Base-by-base conservation (phyloP, 2,888 invertebrate genomes). In the Drosophila sordidula region DNA sequence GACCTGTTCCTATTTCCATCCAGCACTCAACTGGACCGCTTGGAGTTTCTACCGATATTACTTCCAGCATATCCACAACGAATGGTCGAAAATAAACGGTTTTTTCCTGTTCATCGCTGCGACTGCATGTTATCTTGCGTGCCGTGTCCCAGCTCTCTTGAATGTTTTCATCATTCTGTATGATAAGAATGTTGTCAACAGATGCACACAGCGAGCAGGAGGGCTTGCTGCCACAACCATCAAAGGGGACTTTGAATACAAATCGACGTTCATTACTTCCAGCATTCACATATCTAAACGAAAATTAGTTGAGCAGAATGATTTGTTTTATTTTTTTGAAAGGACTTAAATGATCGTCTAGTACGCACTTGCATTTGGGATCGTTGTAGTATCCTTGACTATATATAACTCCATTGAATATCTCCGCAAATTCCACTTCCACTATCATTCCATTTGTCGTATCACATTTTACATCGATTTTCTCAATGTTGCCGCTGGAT, bases 1-100 rank as follows among this genome's bases (percentile, higher is more conserved):
- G 93, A 85, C 96, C 96, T 75, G 93, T 93, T 80, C 95, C 95
- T 66, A 96, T 95, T 76, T 96, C 95, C 95, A 96, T 96, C 95
- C 95, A 96, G 91, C 95, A 95, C 80, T 95, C 95, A 0, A 96
- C 94, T 0, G 94, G 94, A 4, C 95, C 95, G 12, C 93, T 94
- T 0, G 94, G 93, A 0, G 95, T 94, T 22, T 95, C 94, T 0
- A 95, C 95, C 0, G 95, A 94, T 2, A 95, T 93, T 0, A 95
- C 94, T 79, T 95, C 95, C 25, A 95, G 90, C 95, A 95, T 95
- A 74, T 95, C 95, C 0, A 94, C 95, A 90, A 95, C 94, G 80
- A 95, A 95, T 0, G 95, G 95, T 78, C 90, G 90, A 51, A 92
- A 91, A 39, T 91, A 89, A 3, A 91, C 89, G 0, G 90, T 92